Evolutionary conservation across 2,888 invertebrate species (phyloP).

Genomic region (Oxyteleia sp.): DNA sequence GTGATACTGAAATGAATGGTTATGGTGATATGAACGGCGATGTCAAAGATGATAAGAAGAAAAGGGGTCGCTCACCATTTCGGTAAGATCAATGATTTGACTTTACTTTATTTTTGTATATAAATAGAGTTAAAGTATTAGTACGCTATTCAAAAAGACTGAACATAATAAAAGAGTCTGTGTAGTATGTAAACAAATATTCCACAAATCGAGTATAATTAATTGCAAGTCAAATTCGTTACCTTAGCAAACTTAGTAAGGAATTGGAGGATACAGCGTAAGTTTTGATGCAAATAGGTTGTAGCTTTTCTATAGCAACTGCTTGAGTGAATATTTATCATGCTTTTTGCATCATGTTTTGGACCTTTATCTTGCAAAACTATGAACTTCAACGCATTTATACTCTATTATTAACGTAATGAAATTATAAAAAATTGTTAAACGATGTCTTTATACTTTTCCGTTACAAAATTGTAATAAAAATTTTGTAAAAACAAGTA

Average conservation of each 20-base stretch:
- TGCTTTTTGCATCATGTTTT: conserved; percentile 27
- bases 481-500: too few relatives aligned
- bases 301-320: conserved; percentile 31
- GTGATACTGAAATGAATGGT: conserved; percentile 93
- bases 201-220: conserved; percentile 39
- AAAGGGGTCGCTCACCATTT: conserved; percentile 96
- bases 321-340: conserved; percentile 33
- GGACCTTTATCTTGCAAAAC: conserved; percentile 23
- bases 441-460: too few relatives aligned
- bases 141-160: neutral
- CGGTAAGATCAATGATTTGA: conserved; percentile 89
- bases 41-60: conserved; percentile 92
- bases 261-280: conserved; percentile 84
- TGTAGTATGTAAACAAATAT: conserved; percentile 10
- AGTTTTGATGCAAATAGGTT: conserved; percentile 74
- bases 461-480: too few relatives aligned
- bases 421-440: too few relatives aligned
- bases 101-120: neutral
- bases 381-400: neutral
- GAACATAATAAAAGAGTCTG: neutral
- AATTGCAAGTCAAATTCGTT: conserved; percentile 63
- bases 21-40: conserved; percentile 90
- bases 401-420: too few relatives aligned
- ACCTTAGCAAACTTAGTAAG: conserved; percentile 84
- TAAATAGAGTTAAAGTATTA: neutral